Percentiles rank a stretch among this genome's conserved stretches.
Evolutionary conservation across 2,797 vertebrate genomes (phyloP).

Genomic region (Sebastiscus tertius): DNA sequence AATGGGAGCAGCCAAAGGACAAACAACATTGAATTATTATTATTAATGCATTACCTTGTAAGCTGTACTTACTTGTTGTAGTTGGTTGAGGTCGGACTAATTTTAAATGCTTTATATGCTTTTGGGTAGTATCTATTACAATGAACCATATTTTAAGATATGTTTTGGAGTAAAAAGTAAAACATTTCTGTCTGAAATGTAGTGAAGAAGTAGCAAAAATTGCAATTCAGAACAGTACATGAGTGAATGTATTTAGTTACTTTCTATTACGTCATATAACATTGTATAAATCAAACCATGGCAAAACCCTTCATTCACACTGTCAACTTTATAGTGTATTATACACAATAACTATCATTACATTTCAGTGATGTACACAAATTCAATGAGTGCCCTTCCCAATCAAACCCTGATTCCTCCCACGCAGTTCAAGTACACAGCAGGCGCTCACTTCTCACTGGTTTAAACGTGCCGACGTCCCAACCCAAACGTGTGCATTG

Average conservation of each 20-base stretch:
- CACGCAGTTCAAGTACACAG: not conserved
- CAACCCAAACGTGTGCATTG: constrained; percentile 2
- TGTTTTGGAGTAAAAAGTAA: not conserved
- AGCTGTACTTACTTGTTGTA: not conserved
- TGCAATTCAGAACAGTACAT: not conserved
- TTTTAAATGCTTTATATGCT: not conserved
- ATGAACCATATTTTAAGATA: not conserved
- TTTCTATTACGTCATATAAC: not conserved
- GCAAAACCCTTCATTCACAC: not conserved
- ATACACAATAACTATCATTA: not conserved
- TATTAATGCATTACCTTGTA: not conserved
- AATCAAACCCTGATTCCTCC: constrained; percentile 5
- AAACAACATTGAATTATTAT: too few relatives aligned
- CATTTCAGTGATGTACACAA: not conserved
- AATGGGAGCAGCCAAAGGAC: too few relatives aligned
- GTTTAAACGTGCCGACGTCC: not conserved
- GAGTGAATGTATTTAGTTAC: not conserved
- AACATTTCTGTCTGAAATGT: not conserved
- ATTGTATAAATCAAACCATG: not conserved
- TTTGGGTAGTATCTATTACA: too few relatives aligned
- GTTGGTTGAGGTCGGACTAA: not conserved
- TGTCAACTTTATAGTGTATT: not conserved
- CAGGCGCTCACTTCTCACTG: not conserved
- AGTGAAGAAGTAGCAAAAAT: not conserved
- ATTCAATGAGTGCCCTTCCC: not conserved